Evolutionary conservation across 1,140 invertebrate genomes (phyloP), one percentile per base, ranked within the genome.

Genomic region (Plutomurus gul): DNA sequence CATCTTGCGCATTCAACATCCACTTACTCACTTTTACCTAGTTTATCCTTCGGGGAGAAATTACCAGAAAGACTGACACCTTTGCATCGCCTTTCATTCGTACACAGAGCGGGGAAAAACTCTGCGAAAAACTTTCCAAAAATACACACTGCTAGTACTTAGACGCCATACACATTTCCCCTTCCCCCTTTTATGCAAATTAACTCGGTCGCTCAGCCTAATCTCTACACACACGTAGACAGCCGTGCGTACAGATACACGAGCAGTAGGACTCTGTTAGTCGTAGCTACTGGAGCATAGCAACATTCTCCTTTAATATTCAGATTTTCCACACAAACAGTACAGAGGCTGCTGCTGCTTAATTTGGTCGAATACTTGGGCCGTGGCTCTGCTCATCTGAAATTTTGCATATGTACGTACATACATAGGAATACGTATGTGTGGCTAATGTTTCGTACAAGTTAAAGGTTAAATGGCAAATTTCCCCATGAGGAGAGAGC

Each of bases 41-140:
- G 51, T 60, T 60, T 60, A 60, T 30, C 33, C 51, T 60, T 60
- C 51, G 27, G 51, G 51, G 51, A 60, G 51, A 60, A 60, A 60
- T 60, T 60, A 60, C n/a, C n/a, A 27, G 51, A 60, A 13, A 60
- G 51, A 60, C 51, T 60, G 51, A 60, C 51, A 60, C 51, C 51
- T 60, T 60, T 60, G 25, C 51, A 4, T 30, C 16, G 18, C 51
- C 51, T 60, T 60, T 60, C 51, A 60, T 60, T 60, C 51, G n/a
- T n/a, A n/a, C n/a, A n/a, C n/a, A n/a, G n/a, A 60, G 33, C 51
- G 22, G 16, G 13, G 16, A 27, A 60, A 51, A 51, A 51, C 49
- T 51, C 22, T 0, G 22, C 3, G 7, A 60, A n/a, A n/a, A 60
- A 60, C 51, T 30, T 60, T 60, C 51, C 20, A 13, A 60, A 60